These are phyloP conservation scores for Buathra laborator DNA, from an alignment of 2,888 invertebrate species.

Conservation along the genomic window DNA sequence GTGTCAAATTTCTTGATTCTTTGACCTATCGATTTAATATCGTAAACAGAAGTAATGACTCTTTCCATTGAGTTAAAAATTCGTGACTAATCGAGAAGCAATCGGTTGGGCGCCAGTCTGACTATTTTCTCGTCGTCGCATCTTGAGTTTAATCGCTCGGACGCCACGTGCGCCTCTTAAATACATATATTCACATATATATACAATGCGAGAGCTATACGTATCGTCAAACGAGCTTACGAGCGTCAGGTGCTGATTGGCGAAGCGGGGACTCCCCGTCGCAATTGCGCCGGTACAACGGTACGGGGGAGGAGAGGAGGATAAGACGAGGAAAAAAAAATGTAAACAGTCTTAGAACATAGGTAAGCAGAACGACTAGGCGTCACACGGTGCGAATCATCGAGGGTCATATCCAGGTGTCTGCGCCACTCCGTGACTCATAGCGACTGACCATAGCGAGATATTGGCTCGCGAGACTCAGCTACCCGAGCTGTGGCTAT, in stretches of 20 bases:
- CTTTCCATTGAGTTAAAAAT: not conserved
- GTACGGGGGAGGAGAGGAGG: not conserved
- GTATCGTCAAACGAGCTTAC: slow-evolving; percentile 13
- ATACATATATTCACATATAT: not conserved
- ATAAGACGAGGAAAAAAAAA: slow-evolving; percentile 47
- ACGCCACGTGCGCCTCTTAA: slow-evolving; percentile 19
- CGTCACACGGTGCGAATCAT: slow-evolving; percentile 65
- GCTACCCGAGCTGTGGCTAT: slow-evolving; percentile 38
- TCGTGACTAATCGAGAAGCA: slow-evolving; percentile 34
- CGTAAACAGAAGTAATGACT: slow-evolving; percentile 1
- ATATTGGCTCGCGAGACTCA: slow-evolving; percentile 47
- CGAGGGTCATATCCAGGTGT: slow-evolving; percentile 72
- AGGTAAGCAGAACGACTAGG: slow-evolving; percentile 40
- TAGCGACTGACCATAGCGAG: slow-evolving; percentile 62
- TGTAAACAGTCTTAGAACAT: slow-evolving; percentile 54
- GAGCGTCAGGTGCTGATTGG: slow-evolving; percentile 42
- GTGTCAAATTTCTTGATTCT: not conserved
- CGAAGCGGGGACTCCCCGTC: slow-evolving; percentile 4
- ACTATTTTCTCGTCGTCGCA: slow-evolving; percentile 18
- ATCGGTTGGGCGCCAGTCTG: slow-evolving; percentile 22
- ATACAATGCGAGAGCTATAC: not conserved
- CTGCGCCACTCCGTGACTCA: slow-evolving; percentile 65
- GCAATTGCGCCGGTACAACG: slow-evolving; percentile 16
- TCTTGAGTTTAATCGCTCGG: not conserved
- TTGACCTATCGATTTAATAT: not conserved